Conservation (phyloP, 2,888 invertebrate genomes). For the Drosophila phalerata region DNA sequence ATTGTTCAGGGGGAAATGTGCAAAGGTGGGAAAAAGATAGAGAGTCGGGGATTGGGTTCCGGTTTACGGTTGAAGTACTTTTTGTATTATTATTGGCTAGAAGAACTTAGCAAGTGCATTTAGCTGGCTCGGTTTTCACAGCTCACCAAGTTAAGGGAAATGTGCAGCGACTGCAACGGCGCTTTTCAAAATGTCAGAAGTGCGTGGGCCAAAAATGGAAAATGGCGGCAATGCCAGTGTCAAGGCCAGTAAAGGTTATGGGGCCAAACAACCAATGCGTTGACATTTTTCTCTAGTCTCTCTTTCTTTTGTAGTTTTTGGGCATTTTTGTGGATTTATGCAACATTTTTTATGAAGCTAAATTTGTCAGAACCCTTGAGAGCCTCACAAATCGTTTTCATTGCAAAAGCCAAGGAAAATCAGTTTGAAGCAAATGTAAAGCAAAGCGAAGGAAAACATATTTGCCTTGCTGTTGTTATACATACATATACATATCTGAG, state of each 20-base stretch:
- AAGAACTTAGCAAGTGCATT: slow-evolving; percentile 25
- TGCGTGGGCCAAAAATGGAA: slow-evolving; percentile 57
- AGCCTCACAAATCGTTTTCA: slow-evolving; percentile 59
- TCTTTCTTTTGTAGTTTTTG: slow-evolving; percentile 1
- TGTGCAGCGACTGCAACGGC: slow-evolving; percentile 42
- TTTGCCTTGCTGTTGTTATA: slow-evolving; percentile 20
- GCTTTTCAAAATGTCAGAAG: slow-evolving; percentile 64
- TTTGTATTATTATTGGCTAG: slow-evolving; percentile 27
- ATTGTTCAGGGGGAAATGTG: slow-evolving; percentile 12
- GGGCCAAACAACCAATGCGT: slow-evolving; percentile 27
- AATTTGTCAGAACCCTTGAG: slow-evolving; percentile 47
- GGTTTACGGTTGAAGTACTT: slow-evolving; percentile 12
- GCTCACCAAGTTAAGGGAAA: not conserved
- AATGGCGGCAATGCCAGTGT: slow-evolving; percentile 20
- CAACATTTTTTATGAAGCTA: slow-evolving; percentile 30
- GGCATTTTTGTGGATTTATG: slow-evolving; percentile 33
- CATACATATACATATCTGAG: slow-evolving; percentile 29
- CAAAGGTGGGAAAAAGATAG: not conserved
- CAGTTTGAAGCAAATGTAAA: slow-evolving; percentile 25
- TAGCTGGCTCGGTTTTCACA: slow-evolving; percentile 12
- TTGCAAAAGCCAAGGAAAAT: slow-evolving; percentile 16
- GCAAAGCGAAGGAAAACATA: slow-evolving; percentile 37
- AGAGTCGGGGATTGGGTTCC: not conserved
- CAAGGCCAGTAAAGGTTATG: slow-evolving; percentile 59
- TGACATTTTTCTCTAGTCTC: slow-evolving; percentile 36